phyloP scores from a whole-genome alignment of 2,797 vertebrate genomes.

The Neopelma chrysocephalum region DNA sequence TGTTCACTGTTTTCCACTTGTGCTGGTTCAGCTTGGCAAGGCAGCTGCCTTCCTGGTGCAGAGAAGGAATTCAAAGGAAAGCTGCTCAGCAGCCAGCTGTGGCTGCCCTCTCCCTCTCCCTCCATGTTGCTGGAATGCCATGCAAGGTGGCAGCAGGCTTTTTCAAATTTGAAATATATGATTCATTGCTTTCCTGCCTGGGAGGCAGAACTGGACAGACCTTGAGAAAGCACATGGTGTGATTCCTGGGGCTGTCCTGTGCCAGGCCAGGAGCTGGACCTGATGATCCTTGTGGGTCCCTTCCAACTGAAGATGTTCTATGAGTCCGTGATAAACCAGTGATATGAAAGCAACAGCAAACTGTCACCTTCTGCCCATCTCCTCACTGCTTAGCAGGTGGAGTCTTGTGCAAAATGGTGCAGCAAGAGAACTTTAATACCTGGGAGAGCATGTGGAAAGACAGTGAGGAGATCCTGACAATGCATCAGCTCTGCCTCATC shows the following conservation, averaged over 20 bases:
- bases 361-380: neutral
- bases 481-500: neutral
- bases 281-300: neutral
- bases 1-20: slow-evolving; percentile 6
- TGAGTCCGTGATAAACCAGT: neutral
- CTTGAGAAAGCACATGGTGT: neutral
- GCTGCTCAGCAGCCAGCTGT: slow-evolving; percentile 33
- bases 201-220: neutral
- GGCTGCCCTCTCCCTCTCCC: neutral
- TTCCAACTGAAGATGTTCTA: neutral
- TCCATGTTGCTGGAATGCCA: neutral
- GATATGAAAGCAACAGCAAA: neutral
- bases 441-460: neutral
- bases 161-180: neutral
- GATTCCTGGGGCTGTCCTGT: neutral
- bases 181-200: neutral
- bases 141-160: neutral
- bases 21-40: neutral
- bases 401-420: neutral
- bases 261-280: neutral
- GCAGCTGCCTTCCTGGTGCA: neutral
- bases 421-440: neutral
- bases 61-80: neutral
- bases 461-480: neutral
- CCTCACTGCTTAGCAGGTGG: neutral